Base-by-base conservation (phyloP, 2,113 vertebrate species). In the Microcebus ravelobensis region DNA sequence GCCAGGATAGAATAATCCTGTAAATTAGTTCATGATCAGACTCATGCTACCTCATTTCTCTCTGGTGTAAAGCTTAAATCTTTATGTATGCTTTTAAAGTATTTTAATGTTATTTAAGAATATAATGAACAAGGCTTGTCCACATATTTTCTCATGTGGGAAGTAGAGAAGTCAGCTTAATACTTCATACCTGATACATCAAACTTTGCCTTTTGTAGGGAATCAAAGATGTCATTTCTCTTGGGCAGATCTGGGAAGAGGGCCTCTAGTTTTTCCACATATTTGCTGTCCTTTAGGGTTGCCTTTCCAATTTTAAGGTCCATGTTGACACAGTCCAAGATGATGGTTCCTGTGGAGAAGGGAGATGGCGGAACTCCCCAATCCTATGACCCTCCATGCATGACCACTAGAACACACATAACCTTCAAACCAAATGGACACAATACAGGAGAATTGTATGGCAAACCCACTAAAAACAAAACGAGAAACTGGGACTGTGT, bases 291-390 rank as follows among this genome's bases (percentile, higher is more conserved):
- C 97, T 99, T 99, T 2, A 98, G 98, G 0, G 99, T 99, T 85
- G 99, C 99, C 96, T 99, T 99, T 57, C 99, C 99, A 0, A 99
- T 99, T 0, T 98, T 99, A 0, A 98, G 99, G 11, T 99, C 99
- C 99, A 99, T 99, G 98, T 99, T 99, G 70, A 99, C 98, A 34
- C 99, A 99, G 98, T 99, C 99, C 93, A 99, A 65, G 71, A 99
- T 87, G 89, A 99, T 99, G 2, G 99, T 98, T 17, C 98, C 99
- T 99, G 90, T 0, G 21, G 59, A 77, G 59, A 25, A 48, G 74
- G 3, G 7, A 88, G 25, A 80, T 9, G 29, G 34, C 8, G 23
- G 79, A 73, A 79, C 17, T 76, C 11, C 14, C 11, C 14, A 36
- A 57, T 65, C n/a, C 65, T n/a, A 31, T 15, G 80, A 52, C 39